Percentiles rank a stretch among this genome's conserved stretches.
These are phyloP conservation scores for Pampusana beccarii DNA, from an alignment of 2,113 vertebrate genomes.

Conservation along the genomic window DNA sequence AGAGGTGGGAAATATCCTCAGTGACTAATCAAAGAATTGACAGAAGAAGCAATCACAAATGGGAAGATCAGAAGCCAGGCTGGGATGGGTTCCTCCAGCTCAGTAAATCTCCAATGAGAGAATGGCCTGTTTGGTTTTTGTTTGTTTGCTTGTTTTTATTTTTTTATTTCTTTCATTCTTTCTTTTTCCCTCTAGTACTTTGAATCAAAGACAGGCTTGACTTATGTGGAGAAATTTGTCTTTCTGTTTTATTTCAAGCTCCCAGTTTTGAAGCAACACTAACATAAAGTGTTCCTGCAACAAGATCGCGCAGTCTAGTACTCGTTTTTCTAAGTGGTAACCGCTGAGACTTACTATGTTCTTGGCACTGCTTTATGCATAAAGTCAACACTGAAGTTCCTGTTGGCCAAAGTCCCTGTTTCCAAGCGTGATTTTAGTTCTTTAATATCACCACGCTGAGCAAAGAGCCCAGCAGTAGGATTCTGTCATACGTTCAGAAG, in stretches of 20 bases:
- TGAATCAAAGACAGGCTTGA: neutral
- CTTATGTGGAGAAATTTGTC: neutral
- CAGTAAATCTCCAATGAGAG: neutral
- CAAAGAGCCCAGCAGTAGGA: neutral
- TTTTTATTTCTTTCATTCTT: no score
- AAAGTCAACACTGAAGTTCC: neutral
- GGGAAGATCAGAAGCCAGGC: neutral
- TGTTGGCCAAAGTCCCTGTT: neutral
- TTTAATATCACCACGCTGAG: neutral
- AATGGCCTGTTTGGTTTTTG: neutral
- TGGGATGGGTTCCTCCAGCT: neutral
- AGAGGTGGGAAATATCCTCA: neutral
- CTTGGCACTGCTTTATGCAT: neutral
- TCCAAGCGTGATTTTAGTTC: fast-evolving
- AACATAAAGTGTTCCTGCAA: neutral
- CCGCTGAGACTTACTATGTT: neutral
- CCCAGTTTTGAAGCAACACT: neutral
- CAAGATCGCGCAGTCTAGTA: neutral
- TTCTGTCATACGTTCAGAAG: neutral
- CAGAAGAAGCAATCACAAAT: neutral
- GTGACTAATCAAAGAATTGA: neutral
- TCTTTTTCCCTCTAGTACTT: no score
- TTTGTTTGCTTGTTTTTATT: neutral
- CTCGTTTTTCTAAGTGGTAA: neutral
- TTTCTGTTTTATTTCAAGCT: neutral